Percentiles rank a stretch among this genome's conserved stretches.
These are phyloP conservation scores for Trichacis sp. DNA, from an alignment of 2,888 invertebrate species.

Conservation along the genomic window DNA sequence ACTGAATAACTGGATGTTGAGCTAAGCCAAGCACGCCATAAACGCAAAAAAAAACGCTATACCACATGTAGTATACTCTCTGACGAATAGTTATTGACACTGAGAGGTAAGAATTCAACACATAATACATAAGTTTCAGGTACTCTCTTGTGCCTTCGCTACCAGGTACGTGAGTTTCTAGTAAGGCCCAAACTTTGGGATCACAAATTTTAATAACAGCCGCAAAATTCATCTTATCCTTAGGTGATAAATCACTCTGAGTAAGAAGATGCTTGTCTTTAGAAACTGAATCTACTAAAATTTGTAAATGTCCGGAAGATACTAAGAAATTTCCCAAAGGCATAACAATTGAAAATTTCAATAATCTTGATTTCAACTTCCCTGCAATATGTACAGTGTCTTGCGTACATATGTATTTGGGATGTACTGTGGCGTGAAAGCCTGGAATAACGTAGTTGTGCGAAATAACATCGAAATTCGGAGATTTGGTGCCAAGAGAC, in stretches of 20 bases:
- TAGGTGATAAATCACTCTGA: conserved; percentile 24
- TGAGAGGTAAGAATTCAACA: conserved; percentile 32
- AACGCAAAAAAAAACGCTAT: conserved; percentile 34
- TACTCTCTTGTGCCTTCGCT: conserved; percentile 44
- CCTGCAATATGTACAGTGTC: conserved; percentile 50
- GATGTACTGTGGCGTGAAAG: background rate
- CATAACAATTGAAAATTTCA: conserved; percentile 44
- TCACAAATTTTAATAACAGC: conserved; percentile 46
- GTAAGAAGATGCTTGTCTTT: conserved; percentile 48
- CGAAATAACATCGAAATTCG: conserved; percentile 16
- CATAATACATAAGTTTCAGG: conserved; percentile 42
- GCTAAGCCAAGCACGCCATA: conserved; percentile 43
- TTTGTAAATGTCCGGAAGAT: conserved; percentile 39
- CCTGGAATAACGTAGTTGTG: background rate
- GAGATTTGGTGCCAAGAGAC: too few relatives aligned
- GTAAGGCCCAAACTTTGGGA: conserved; percentile 32
- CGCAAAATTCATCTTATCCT: conserved; percentile 50
- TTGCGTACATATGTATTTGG: background rate
- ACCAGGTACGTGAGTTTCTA: conserved; percentile 39
- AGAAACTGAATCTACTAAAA: conserved; percentile 17
- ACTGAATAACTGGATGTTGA: conserved; percentile 33
- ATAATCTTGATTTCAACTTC: conserved; percentile 44
- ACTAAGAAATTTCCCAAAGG: conserved; percentile 43
- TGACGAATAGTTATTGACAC: conserved; percentile 25
- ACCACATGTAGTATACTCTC: conserved; percentile 43